Base-by-base conservation (phyloP, 2,113 vertebrate species). In the Tor tambroides region DNA sequence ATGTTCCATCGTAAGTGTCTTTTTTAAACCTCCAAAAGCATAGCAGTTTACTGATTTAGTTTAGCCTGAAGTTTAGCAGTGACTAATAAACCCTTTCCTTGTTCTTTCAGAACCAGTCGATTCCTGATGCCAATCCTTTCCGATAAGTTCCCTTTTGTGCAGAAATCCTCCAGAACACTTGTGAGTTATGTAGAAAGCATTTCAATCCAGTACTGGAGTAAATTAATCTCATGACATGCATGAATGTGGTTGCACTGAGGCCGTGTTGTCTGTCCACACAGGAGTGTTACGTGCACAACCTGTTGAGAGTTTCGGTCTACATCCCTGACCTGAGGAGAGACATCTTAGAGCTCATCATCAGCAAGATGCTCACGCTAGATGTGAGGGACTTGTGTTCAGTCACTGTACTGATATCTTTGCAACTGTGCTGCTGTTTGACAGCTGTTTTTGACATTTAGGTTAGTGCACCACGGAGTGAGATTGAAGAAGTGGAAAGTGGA, bases 281-380 rank as follows among this genome's bases (percentile, higher is more conserved):
- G 98, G 97, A 99, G 90, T 99, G 97, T 91, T 99, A 99, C 0
- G 96, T 98, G 69, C 98, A 99, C 92, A 99, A 99, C 92, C 90
- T 99, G 54, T 91, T 99, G 7, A 95, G 95, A 85, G 94, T 98
- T 89, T 96, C 96, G 0, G 92, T 96, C 0, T 98, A 97, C 90
- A 93, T 99, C 65, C 97, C 98, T 6, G 89, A 92, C 1, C 91
- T 99, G 79, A 95, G 97, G 65, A 94, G 92, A 92, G 97, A 97
- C 11, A 93, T 98, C 26, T 92, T 99, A 91, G 97, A 98, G 87
- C 90, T 99, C 89, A 91, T 98, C 89, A 71, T 97, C 85, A 96
- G 96, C 90, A 97, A 94, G 90, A 93, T 98, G 90, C 94, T 99
- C 54, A 97, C 96, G 74, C 92, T 99, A 87, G 98, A 99, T 88